Percentiles rank a stretch among this genome's conserved stretches.
These are phyloP conservation scores for Caenorhabditis briggsae DNA, from an alignment of 1,140 invertebrate genomes.

Conservation along the genomic window DNA sequence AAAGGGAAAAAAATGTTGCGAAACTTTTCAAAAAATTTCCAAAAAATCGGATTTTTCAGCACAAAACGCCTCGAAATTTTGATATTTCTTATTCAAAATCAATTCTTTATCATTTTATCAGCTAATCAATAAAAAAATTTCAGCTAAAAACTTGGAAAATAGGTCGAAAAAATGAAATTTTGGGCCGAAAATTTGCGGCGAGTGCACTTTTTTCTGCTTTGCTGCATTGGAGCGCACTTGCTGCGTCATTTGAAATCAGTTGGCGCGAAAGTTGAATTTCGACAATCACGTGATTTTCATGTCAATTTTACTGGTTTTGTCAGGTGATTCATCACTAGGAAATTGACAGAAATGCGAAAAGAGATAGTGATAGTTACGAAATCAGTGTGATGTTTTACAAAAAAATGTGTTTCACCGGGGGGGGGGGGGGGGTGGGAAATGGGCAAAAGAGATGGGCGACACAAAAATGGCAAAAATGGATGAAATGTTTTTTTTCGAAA, in stretches of 20 bases:
- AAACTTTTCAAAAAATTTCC: neutral
- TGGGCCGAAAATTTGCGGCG: slow-evolving; percentile 1
- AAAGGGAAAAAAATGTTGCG: neutral
- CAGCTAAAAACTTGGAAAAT: neutral
- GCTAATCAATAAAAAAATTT: neutral
- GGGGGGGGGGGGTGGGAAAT: no score
- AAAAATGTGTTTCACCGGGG: no score
- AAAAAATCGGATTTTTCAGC: neutral
- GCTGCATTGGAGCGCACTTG: neutral
- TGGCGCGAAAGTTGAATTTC: slow-evolving; percentile 15
- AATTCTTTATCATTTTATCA: neutral
- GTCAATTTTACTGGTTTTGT: no score
- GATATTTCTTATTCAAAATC: neutral
- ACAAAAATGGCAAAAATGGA: no score
- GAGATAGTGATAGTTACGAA: no score
- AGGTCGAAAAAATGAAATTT: slow-evolving; percentile 24
- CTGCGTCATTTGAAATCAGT: neutral
- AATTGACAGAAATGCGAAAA: no score
- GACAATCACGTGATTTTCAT: slow-evolving; percentile 1
- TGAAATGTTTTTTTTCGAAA: no score
- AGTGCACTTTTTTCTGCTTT: neutral
- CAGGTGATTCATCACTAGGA: no score
- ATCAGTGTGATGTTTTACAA: no score
- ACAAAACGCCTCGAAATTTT: neutral
- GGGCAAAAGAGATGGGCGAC: no score